phyloP scores from a whole-genome alignment of 2,888 invertebrate genomes.

The Oxyscelio sp. region DNA sequence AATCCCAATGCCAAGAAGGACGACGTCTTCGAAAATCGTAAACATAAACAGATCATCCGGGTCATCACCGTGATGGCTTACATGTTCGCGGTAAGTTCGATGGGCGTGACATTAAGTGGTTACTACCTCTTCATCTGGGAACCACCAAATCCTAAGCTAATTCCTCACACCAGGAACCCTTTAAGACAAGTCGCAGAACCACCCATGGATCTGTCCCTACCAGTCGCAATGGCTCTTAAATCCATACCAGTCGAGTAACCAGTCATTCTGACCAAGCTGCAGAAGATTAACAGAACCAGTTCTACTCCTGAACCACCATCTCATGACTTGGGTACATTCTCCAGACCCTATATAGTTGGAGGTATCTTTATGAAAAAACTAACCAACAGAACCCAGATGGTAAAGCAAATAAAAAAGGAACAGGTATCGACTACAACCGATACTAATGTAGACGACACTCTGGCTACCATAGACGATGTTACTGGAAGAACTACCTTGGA shows the following conservation, averaged over 20 bases:
- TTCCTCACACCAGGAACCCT: conserved; percentile 62
- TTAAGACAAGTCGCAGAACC: conserved; percentile 39
- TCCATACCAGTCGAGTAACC: conserved; percentile 40
- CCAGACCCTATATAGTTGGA: conserved; percentile 23
- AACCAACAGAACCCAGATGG: not conserved
- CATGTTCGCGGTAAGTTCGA: conserved; percentile 95
- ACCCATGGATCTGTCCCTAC: conserved; percentile 10
- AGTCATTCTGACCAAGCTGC: conserved; percentile 13
- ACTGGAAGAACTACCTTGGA: not conserved
- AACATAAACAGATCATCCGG: conserved; percentile 89
- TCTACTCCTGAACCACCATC: conserved; percentile 17
- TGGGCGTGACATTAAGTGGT: conserved; percentile 93
- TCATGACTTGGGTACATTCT: conserved; percentile 47
- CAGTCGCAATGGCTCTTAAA: conserved; percentile 41
- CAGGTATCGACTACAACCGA: conserved; percentile 1
- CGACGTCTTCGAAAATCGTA: conserved; percentile 81
- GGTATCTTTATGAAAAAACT: conserved; percentile 39
- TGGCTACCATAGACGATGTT: not conserved
- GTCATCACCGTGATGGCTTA: conserved; percentile 94
- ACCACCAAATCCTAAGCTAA: conserved; percentile 90
- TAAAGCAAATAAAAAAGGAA: not conserved
- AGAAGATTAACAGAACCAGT: conserved; percentile 23
- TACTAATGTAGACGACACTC: not conserved
- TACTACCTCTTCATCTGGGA: conserved; percentile 96
- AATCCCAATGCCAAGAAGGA: conserved; percentile 76